These are phyloP conservation scores for Scomber colias DNA, from an alignment of 2,113 vertebrate genomes.

Conservation along the genomic window DNA sequence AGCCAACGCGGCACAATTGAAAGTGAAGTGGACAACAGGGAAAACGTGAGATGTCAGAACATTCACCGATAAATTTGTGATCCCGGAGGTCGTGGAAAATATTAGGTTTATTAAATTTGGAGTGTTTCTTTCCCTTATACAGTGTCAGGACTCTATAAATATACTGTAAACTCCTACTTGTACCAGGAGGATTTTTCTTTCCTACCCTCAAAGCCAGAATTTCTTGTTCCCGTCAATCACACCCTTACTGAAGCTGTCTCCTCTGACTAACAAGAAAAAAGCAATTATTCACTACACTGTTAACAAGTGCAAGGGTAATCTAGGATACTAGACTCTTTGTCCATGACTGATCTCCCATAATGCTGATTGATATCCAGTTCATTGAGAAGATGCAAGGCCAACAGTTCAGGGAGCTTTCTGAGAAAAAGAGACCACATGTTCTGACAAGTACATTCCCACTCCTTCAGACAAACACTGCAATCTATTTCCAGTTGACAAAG, in stretches of 20 bases:
- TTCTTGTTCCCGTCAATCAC: too few species aligned
- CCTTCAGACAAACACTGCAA: not conserved
- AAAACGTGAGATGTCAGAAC: conserved; percentile 54
- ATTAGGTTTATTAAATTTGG: not conserved
- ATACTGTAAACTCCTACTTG: not conserved
- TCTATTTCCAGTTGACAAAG: conserved; percentile 13
- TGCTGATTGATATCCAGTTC: not conserved
- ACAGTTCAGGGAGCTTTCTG: not conserved
- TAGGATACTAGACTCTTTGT: not conserved
- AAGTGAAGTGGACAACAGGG: conserved; percentile 68
- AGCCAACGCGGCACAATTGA: conserved; percentile 71
- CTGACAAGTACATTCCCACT: conserved; percentile 17
- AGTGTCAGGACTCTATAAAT: not conserved
- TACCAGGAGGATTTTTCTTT: not conserved
- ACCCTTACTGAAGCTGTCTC: too few species aligned
- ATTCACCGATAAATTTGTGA: conserved; percentile 23
- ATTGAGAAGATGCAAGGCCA: not conserved
- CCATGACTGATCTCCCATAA: not conserved
- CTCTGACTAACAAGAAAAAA: not conserved
- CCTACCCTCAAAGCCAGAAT: too few species aligned
- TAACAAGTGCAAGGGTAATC: not conserved
- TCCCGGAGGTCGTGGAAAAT: conserved; percentile 2
- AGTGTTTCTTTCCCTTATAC: not conserved
- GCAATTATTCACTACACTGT: conserved; percentile 6
- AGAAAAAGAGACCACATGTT: conserved; percentile 1